Conservation (phyloP, 2,113 vertebrate genomes). For the Daphoenositta chrysoptera region DNA sequence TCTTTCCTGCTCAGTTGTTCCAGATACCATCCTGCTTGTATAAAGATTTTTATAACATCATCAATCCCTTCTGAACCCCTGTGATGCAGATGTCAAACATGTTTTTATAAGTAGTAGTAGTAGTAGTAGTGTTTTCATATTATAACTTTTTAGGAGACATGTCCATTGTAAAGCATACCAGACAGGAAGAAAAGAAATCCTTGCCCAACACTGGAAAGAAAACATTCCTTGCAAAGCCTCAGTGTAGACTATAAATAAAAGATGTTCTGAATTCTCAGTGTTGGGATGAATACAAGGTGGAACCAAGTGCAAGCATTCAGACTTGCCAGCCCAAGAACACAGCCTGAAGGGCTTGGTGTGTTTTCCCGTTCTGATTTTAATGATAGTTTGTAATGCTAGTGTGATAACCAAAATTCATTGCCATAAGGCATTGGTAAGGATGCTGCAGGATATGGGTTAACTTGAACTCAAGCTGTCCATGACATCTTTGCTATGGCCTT, state of each 20-base stretch:
- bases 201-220: background rate
- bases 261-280: background rate
- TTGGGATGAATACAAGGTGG: background rate
- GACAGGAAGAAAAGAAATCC: background rate
- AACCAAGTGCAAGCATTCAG: background rate
- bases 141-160: background rate
- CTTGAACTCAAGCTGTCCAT: background rate
- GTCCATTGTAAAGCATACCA: background rate
- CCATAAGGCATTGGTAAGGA: background rate
- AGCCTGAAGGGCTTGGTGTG: background rate
- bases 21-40: background rate
- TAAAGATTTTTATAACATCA: background rate
- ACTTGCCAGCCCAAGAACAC: background rate
- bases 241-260: constrained; percentile 23
- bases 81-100: background rate
- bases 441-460: background rate
- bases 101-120: background rate
- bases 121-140: background rate
- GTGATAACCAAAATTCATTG: background rate
- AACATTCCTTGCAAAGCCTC: background rate
- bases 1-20: background rate
- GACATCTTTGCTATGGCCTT: background rate
- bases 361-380: background rate
- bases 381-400: background rate
- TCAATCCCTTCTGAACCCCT: background rate